A percentile compares a stretch with the other conserved stretches of the same genome.
These are phyloP conservation scores for Drepana falcataria DNA, from an alignment of 2,888 invertebrate species.

Conservation along the genomic window DNA sequence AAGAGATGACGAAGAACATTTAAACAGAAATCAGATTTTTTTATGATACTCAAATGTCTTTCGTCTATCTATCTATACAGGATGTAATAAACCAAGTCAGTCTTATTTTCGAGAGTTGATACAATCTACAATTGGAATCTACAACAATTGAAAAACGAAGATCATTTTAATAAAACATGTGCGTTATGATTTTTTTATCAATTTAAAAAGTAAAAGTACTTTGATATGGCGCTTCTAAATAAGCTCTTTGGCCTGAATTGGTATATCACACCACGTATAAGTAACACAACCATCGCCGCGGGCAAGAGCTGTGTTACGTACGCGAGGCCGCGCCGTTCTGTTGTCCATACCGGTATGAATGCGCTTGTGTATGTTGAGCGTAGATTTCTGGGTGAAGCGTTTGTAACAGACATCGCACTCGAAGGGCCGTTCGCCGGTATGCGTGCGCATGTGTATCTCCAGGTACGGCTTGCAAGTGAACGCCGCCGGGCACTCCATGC, in stretches of 20 bases:
- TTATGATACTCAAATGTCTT: background rate
- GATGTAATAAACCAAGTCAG: too few relatives aligned
- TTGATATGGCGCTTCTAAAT: too few relatives aligned
- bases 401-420: constrained; percentile 79
- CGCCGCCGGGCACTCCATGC: constrained; percentile 78
- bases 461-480: constrained; percentile 81
- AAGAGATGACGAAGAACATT: background rate
- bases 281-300: background rate
- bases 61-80: background rate
- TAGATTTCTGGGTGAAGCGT: constrained; percentile 79
- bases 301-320: constrained; percentile 4
- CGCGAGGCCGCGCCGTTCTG: constrained; percentile 11
- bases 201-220: too few relatives aligned
- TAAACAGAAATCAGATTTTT: too few relatives aligned
- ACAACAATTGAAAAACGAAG: too few relatives aligned
- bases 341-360: constrained; percentile 74
- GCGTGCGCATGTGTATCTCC: constrained; percentile 82
- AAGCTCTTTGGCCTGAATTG: too few relatives aligned
- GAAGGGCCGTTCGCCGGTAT: constrained; percentile 77
- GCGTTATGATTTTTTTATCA: too few relatives aligned
- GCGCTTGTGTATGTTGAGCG: constrained; percentile 80
- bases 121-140: too few relatives aligned
- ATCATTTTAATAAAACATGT: too few relatives aligned
- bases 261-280: background rate
- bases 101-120: too few relatives aligned